Evolutionary conservation across 2,113 vertebrate species (phyloP).

Genomic region (Oreotrochilus melanogaster): DNA sequence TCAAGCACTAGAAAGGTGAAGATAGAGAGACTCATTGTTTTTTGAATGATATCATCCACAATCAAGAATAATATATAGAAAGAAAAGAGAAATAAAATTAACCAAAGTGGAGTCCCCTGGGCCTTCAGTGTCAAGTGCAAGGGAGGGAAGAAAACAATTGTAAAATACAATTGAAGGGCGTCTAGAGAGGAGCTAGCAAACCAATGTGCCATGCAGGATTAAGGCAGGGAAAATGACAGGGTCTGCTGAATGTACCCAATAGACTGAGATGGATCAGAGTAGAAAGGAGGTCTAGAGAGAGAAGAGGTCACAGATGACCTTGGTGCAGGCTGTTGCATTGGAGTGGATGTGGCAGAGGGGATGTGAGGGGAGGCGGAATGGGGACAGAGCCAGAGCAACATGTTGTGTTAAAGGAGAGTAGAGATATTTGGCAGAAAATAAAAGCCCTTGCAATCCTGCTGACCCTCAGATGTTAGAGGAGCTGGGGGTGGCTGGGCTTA

Average conservation of each 20-base stretch:
- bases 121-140: neutral
- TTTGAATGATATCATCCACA: neutral
- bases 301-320: neutral
- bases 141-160: neutral
- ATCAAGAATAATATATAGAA: neutral
- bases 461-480: no score
- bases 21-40: neutral
- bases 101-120: neutral
- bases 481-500: no score
- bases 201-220: neutral
- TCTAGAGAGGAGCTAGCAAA: neutral
- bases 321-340: neutral
- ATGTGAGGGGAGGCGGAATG: fast-evolving
- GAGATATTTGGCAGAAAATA: no score
- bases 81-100: neutral
- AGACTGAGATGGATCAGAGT: neutral
- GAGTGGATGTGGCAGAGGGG: neutral
- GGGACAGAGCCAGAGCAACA: fast-evolving
- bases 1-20: neutral
- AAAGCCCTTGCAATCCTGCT: no score
- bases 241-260: neutral
- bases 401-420: no score
- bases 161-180: neutral
- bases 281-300: neutral
- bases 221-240: neutral